Conservation (phyloP, 1,140 invertebrate genomes). For the Andrena cerasifolii region DNA sequence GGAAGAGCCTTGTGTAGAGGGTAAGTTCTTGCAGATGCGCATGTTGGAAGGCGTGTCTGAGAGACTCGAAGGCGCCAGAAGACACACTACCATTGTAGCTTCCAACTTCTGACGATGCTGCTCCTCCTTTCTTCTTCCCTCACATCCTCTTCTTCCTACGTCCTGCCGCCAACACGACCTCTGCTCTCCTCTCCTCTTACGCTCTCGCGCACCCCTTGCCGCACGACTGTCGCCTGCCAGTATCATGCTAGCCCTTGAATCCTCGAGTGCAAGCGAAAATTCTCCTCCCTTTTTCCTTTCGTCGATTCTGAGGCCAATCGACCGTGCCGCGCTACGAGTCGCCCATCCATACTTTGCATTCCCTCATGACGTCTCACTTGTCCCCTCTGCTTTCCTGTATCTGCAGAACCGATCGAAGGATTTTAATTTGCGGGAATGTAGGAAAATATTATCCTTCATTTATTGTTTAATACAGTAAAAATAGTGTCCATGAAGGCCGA, state of each 20-base stretch:
- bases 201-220: constrained; percentile 14
- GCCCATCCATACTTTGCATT: constrained; percentile 19
- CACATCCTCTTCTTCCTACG: constrained; percentile 30
- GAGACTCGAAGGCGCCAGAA: constrained; percentile 74
- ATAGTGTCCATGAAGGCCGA: no score
- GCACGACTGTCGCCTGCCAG: constrained; percentile 53
- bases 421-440: no score
- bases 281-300: constrained; percentile 26
- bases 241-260: constrained; percentile 43
- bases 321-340: constrained; percentile 4
- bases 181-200: constrained; percentile 15
- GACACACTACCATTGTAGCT: constrained; percentile 74
- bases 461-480: no score
- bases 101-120: constrained; percentile 61
- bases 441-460: no score
- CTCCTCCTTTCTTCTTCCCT: constrained; percentile 42
- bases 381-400: not conserved
- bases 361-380: not conserved
- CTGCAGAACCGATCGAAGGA: no score
- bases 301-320: constrained; percentile 42
- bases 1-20: constrained; percentile 44
- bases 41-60: constrained; percentile 67
- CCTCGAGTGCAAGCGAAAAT: constrained; percentile 13
- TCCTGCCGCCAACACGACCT: constrained; percentile 36
- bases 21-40: constrained; percentile 65